Percentiles rank a stretch among this genome's conserved stretches.
Conservation (phyloP, 2,888 invertebrate species). For the Dasypogon diadema region DNA sequence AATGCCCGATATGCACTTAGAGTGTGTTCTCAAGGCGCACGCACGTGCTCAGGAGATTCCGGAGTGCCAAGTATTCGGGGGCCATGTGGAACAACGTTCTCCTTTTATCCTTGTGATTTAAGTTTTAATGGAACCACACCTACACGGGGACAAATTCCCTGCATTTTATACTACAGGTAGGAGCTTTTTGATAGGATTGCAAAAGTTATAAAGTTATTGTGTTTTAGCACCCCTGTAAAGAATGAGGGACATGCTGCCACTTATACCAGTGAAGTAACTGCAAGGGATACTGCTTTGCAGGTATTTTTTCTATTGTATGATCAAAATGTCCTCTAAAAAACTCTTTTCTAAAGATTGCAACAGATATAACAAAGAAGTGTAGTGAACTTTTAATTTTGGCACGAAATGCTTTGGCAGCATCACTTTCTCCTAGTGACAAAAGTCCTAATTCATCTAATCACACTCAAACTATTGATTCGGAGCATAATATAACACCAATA, state of each 20-base stretch:
- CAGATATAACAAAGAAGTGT: constrained; percentile 81
- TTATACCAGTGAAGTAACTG: constrained; percentile 63
- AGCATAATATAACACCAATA: constrained; percentile 69
- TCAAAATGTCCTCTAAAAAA: not conserved
- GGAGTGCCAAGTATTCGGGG: constrained; percentile 90
- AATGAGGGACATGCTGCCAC: constrained; percentile 60
- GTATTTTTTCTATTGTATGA: constrained; percentile 65
- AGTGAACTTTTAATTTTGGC: constrained; percentile 83
- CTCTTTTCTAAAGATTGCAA: constrained; percentile 74
- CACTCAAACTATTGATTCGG: constrained; percentile 68
- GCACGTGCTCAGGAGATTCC: constrained; percentile 95
- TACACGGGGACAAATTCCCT: constrained; percentile 94
- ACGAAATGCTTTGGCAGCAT: constrained; percentile 75
- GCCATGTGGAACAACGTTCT: constrained; percentile 91
- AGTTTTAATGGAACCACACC: constrained; percentile 98
- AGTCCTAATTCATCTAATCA: constrained; percentile 69
- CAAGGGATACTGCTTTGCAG: constrained; percentile 73
- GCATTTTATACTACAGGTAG: constrained; percentile 78
- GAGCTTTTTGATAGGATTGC: not conserved
- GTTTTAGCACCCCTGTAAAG: constrained; percentile 65
- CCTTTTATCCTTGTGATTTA: constrained; percentile 90
- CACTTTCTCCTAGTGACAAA: constrained; percentile 72
- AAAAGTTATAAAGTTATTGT: not conserved
- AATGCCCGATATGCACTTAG: constrained; percentile 90
- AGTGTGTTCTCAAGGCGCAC: constrained; percentile 88